These are phyloP conservation scores for Diadumene lineata DNA, from an alignment of 92 coral and sea anemone species.

Conservation along the genomic window DNA sequence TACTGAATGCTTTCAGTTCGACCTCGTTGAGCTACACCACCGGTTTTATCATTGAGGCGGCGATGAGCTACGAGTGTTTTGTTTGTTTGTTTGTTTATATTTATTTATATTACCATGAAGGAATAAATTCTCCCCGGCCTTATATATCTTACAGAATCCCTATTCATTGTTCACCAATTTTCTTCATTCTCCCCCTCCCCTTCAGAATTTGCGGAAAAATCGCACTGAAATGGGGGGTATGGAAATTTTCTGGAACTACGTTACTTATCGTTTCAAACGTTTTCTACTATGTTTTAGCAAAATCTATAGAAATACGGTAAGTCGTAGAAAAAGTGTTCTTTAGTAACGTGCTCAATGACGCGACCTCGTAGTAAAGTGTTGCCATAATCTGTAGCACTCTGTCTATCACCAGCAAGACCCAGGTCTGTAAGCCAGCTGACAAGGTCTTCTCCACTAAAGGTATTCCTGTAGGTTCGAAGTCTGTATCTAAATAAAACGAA, in stretches of 20 bases:
- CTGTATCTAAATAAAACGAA: constrained; percentile 53
- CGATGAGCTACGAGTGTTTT: too few relatives aligned
- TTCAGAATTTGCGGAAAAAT: too few relatives aligned
- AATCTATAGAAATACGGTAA: constrained; percentile 74
- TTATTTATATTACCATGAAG: too few relatives aligned
- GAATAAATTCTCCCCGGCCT: too few relatives aligned
- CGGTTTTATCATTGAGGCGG: too few relatives aligned
- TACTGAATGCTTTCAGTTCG: too few relatives aligned
- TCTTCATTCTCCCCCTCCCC: too few relatives aligned
- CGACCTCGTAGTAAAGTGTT: constrained; percentile 78
- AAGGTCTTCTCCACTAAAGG: constrained; percentile 77
- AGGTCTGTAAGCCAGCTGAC: constrained; percentile 87
- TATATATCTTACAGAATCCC: too few relatives aligned
- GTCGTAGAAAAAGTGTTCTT: constrained; percentile 81
- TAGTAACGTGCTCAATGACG: constrained; percentile 77
- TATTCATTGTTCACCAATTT: too few relatives aligned
- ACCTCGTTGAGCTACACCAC: too few relatives aligned
- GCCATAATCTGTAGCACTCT: constrained; percentile 86
- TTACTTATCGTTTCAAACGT: not conserved
- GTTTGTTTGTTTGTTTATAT: too few relatives aligned
- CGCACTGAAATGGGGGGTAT: too few relatives aligned
- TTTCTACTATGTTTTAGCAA: not conserved
- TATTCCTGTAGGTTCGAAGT: constrained; percentile 52
- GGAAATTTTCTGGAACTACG: not conserved
- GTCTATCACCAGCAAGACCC: constrained; percentile 87